Base-by-base conservation (phyloP, 2,888 invertebrate genomes). In the Nymphalis c-album region DNA sequence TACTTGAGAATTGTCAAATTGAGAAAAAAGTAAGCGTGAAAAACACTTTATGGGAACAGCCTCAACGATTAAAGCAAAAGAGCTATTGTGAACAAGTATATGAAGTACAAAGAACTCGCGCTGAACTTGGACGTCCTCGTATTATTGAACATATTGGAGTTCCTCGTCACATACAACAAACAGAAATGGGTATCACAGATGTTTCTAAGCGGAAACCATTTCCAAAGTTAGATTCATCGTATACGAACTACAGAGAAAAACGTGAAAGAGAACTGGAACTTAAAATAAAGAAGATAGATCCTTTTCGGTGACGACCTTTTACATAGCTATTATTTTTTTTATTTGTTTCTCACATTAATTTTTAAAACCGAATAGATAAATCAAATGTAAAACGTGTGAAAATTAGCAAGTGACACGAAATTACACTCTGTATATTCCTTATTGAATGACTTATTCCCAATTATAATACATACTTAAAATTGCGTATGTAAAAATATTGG, bases 121-220 rank as follows among this genome's bases (percentile, higher is more conserved):
- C 81, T 50, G 89, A 91, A 74, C 74, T 81, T 66, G 89, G 90
- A 1, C 77, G 70, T 1, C 88, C 90, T 7, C 59, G 64, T 17
- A 72, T 80, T 0, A 81, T 91, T n/a, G 84, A 89, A 67, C 87
- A 91, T 72, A 71, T 91, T 40, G 85, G 84, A 18, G 86, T 89
- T 10, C 91, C 92, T 13, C 69, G 68, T 22, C 76, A 83, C 55
- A 81, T 92, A 67, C 82, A 85, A 76, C 72, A 78, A 68, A 80
- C 71, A 4, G 92, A 91, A 78, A 82, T 86, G 74, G 87, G 87
- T 22, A 66, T 88, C 35, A 63, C 71, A 50, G 91, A 90, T 20
- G 60, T 57, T 57, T 18, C 78, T 10, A 70, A 81, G 67, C 81
- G 88, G 57, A 73, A 74, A 35, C 48, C 74, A 45, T 87, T 77